phyloP scores from a whole-genome alignment of 2,113 vertebrate genomes.

The Cichladusa arquata region DNA sequence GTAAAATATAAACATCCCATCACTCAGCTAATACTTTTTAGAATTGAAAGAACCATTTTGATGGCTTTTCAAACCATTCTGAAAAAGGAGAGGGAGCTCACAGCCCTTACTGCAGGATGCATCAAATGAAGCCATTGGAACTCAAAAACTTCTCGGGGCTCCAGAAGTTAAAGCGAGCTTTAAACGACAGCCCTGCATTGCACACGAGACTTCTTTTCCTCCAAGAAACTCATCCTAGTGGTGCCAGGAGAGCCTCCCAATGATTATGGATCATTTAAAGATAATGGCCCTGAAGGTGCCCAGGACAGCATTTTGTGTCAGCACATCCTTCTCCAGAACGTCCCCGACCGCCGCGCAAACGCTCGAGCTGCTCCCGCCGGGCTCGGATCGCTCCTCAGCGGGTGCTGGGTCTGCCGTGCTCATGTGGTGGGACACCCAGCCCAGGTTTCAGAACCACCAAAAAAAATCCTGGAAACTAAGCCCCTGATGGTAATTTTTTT shows the following conservation, averaged over 20 bases:
- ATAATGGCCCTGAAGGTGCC: constrained; percentile 17
- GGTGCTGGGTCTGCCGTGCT: background rate
- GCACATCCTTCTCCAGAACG: background rate
- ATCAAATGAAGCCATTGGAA: background rate
- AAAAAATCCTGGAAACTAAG: background rate
- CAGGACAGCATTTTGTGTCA: constrained; percentile 3
- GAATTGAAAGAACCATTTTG: background rate
- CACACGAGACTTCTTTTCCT: background rate
- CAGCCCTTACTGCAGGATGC: background rate
- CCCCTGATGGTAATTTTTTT: background rate
- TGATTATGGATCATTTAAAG: constrained; percentile 32
- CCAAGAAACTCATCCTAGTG: background rate
- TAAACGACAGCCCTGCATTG: background rate
- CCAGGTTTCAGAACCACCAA: background rate
- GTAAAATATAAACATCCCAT: background rate
- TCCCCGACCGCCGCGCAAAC: background rate
- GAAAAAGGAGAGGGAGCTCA: background rate
- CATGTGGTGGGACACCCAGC: background rate
- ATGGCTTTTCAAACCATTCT: background rate
- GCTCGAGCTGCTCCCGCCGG: background rate
- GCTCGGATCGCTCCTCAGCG: background rate
- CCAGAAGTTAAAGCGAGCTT: background rate
- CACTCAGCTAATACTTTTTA: background rate
- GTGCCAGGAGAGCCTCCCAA: constrained; percentile 1
- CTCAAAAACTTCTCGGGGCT: background rate